A percentile compares a stretch with the other conserved stretches of the same genome.
Conservation (phyloP, 2,888 invertebrate species). For the Scaptomyza reducta region DNA sequence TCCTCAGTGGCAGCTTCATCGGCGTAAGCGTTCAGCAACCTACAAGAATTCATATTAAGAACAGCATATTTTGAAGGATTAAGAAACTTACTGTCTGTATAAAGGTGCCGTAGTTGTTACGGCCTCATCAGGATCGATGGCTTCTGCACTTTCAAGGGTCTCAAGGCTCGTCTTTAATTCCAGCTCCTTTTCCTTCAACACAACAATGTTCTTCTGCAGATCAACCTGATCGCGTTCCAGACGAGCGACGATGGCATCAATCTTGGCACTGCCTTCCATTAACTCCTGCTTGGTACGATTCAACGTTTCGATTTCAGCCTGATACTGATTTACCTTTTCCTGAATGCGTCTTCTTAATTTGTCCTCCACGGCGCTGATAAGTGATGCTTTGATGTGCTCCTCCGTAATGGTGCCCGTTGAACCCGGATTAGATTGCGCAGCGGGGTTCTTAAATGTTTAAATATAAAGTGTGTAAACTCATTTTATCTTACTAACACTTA, state of each 20-base stretch:
- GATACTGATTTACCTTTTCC: slow-evolving; percentile 95
- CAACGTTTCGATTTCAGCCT: slow-evolving; percentile 95
- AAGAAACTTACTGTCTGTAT: slow-evolving; percentile 93
- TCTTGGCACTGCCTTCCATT: slow-evolving; percentile 91
- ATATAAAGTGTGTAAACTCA: too few relatives aligned
- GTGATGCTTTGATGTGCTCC: slow-evolving; percentile 96
- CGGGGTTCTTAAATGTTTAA: slow-evolving; percentile 68
- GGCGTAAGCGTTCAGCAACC: slow-evolving; percentile 96
- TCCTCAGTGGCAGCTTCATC: slow-evolving; percentile 99
- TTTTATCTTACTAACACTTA: slow-evolving; percentile 42
- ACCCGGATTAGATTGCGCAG: slow-evolving; percentile 82
- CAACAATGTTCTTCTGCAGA: slow-evolving; percentile 92
- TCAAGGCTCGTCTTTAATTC: slow-evolving; percentile 93
- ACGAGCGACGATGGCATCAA: slow-evolving; percentile 91
- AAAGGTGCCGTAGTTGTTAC: slow-evolving; percentile 98
- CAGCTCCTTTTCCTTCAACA: slow-evolving; percentile 93
- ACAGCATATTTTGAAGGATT: not conserved
- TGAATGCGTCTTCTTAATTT: slow-evolving; percentile 93
- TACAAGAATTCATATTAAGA: slow-evolving; percentile 76
- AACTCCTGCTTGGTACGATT: slow-evolving; percentile 94
- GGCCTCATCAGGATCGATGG: slow-evolving; percentile 97
- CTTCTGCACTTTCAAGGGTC: slow-evolving; percentile 90
- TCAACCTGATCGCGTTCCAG: slow-evolving; percentile 92
- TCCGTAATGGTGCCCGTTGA: slow-evolving; percentile 94
- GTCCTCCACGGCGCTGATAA: slow-evolving; percentile 97